Evolutionary conservation across 35 echinoderm and acorn worm genomes (phyloP).

Genomic region (Heliocidaris tuberculata): DNA sequence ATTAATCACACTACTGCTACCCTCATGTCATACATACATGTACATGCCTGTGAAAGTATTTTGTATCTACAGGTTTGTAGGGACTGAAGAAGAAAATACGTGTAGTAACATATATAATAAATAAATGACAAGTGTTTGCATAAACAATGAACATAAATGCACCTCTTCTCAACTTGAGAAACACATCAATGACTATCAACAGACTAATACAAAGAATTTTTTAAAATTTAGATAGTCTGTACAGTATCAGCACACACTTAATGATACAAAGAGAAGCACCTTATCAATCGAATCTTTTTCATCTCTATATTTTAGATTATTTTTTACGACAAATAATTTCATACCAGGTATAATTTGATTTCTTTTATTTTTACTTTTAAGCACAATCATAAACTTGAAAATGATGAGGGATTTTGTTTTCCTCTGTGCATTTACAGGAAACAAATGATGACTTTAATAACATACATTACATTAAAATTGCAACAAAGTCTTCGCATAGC

Average conservation of each 20-base stretch:
- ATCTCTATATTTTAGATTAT: background rate
- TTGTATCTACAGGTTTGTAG: background rate
- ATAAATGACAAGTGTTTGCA: background rate
- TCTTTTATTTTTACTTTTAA: no score
- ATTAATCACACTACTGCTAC: no score
- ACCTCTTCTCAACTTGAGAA: background rate
- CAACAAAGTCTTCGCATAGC: no score
- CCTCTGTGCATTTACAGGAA: no score
- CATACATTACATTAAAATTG: no score
- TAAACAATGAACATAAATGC: background rate
- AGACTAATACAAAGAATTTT: background rate
- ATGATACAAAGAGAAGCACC: background rate
- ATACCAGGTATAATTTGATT: background rate
- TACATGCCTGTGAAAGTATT: background rate
- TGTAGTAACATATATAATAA: background rate
- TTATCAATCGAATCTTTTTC: background rate
- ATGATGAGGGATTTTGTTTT: no score
- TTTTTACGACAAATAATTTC: background rate
- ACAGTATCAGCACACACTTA: background rate
- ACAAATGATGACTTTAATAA: no score
- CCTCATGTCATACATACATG: no score
- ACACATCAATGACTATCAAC: background rate
- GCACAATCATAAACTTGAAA: no score
- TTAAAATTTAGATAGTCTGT: background rate
- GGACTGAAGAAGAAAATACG: background rate